Evolutionary conservation across 1,140 invertebrate species (phyloP), one percentile per base, ranked within the genome.

Genomic region (Odontomachus brunneus): DNA sequence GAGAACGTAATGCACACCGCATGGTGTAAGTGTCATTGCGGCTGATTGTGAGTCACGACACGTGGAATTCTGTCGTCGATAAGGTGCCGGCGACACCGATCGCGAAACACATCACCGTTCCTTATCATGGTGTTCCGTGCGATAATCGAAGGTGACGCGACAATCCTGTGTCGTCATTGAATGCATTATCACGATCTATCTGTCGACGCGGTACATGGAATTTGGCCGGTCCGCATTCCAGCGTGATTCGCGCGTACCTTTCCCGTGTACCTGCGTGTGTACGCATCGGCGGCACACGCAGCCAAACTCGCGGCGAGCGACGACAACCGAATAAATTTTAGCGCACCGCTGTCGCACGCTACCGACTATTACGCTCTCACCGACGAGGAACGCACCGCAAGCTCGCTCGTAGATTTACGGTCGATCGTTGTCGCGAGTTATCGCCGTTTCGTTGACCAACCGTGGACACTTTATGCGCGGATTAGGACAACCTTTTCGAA

Each of bases 21-120:
- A 51, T 44, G 29, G 29, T 26, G 9, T 53, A 62, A 15, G n/a
- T 62, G 57, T 51, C 69, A 29, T 53, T 33, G 29, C 49, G 49
- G n/a, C n/a, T 11, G 33, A 22, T n/a, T 88, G n/a, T n/a, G 86
- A 89, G n/a, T 88, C 75, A 85, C 44, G 53, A 12, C 74, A 57
- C 44, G 73, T 71, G 57, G 82, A 88, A 88, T 86, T 73, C 29
- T 19, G 9, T 11, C 83, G 15, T 55, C 33, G 85, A 87, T 86
- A 87, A 85, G 76, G 29, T 3, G 29, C 29, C 29, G 29, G 29
- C n/a, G n/a, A n/a, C n/a, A 15, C 60, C 33, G 65, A 74, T 67
- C 53, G 71, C 26, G 71, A 76, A 65, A 69, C 63, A 44, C 51
- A 33, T 69, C 75, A 49, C 55, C 26, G 3, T 71, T 38, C 17